Base-by-base conservation (phyloP, 1,140 invertebrate genomes). In the Cataglyphis hispanica region DNA sequence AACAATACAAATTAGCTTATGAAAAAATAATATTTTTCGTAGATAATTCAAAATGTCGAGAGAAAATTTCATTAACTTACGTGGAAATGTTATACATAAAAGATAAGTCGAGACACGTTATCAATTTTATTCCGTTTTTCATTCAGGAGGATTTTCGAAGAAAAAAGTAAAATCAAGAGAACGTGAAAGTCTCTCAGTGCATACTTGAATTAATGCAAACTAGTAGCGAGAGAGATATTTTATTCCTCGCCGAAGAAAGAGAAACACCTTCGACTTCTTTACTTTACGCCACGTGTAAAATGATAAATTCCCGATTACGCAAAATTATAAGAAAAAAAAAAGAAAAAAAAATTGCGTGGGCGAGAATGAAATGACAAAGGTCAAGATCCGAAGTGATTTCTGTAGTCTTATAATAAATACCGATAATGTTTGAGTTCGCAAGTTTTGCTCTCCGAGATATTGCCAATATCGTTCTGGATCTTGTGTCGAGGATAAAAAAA, bases 71-170 rank as follows among this genome's bases (percentile, higher is more conserved):
- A 50, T 50, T 43, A 27, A 27, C 50, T 66, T 13, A 25, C 22
- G 16, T 10, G 3, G 25, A 81, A 25, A 69, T 37, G 27, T 72
- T 72, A 22, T 43, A 50, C 13, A 8, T 37, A 37, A 31, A 66
- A 50, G 43, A 6, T n/a, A 16, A 56, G 40, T 27, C 22, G 11
- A 34, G 25, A 50, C 56, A 69, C n/a, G 63, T 58, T 58, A 37
- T 56, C 16, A 50, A 66, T 56, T 34, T 69, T 43, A 6, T 69
- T 43, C 19, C 53, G 8, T 16, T 10, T 78, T 50, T 22, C 27
- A 37, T 53, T 56, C 25, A 69, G n/a, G 22, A 69, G 13, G 22
- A 80, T 80, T 80, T 80, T 19, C 77, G 22, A 69, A 27, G 34
- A 69, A 27, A n/a, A 40, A 56, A 40, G 56, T 40, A 5, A 43